A percentile compares a stretch with the other conserved stretches of the same genome.
phyloP scores from a whole-genome alignment of 2,888 invertebrate genomes.

The Oligia latruncula region DNA sequence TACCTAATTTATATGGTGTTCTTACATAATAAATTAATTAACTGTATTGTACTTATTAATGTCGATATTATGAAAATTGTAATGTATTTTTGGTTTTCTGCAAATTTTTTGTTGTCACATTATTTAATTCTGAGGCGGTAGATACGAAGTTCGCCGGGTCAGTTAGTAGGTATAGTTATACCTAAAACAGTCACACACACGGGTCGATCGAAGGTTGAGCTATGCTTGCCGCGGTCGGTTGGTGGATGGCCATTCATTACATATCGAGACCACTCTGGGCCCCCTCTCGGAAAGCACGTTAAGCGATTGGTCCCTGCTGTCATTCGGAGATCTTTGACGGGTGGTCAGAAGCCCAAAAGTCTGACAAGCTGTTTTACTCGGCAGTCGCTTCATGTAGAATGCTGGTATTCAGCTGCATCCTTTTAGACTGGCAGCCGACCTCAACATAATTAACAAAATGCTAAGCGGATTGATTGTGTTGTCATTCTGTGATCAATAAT shows the following conservation, averaged over 20 bases:
- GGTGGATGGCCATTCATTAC: background rate
- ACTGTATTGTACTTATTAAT: too few species aligned
- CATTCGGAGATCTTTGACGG: background rate
- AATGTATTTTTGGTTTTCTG: too few species aligned
- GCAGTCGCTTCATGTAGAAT: background rate
- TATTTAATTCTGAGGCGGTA: too few species aligned
- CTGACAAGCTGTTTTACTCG: background rate
- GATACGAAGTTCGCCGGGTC: too few species aligned
- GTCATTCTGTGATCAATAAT: background rate
- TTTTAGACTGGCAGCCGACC: background rate
- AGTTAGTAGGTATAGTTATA: background rate
- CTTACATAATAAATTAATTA: too few species aligned
- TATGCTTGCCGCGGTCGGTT: background rate
- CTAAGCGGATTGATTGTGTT: background rate
- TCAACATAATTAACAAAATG: background rate
- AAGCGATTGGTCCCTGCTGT: background rate
- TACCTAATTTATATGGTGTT: too few species aligned
- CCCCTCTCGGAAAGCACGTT: background rate
- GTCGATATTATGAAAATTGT: too few species aligned
- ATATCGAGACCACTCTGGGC: background rate
- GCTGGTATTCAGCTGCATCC: background rate
- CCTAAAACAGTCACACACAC: background rate
- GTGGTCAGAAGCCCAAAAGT: background rate
- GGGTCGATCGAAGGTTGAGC: background rate
- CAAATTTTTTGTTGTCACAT: too few species aligned